Conservation (phyloP, 2,888 invertebrate genomes). For the Augiades crinisus region DNA sequence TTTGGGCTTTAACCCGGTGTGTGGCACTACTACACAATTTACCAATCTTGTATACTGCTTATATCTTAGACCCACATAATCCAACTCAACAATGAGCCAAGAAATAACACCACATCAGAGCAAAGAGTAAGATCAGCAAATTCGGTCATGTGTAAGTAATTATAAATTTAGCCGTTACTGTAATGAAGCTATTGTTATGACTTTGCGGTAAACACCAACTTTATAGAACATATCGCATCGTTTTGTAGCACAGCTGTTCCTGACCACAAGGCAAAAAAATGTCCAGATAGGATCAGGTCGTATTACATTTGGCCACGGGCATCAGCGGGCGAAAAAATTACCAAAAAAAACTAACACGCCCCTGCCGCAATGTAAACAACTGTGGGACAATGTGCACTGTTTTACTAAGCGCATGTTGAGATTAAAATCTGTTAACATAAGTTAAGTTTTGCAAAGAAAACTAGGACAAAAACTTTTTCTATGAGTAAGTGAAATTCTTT, state of each 20-base stretch:
- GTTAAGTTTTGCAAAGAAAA: conserved; percentile 6
- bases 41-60: too few relatives aligned
- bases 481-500: too few relatives aligned
- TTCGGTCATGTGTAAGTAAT: not conserved
- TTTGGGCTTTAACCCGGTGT: too few relatives aligned
- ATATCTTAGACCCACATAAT: too few relatives aligned
- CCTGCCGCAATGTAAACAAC: conserved; percentile 61
- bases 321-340: conserved; percentile 55
- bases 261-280: conserved; percentile 77
- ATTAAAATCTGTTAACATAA: conserved; percentile 6
- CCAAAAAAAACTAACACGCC: conserved; percentile 45
- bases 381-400: conserved; percentile 14
- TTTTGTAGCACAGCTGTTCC: conserved; percentile 70
- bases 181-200: conserved; percentile 1
- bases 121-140: too few relatives aligned
- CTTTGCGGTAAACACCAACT: conserved; percentile 1
- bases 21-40: too few relatives aligned
- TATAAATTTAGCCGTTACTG: conserved; percentile 6
- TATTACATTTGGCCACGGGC: conserved; percentile 72
- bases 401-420: conserved; percentile 7
- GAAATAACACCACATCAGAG: too few relatives aligned
- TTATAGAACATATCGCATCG: conserved; percentile 32
- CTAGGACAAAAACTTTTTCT: not conserved
- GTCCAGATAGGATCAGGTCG: conserved; percentile 76
- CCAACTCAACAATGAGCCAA: too few relatives aligned